Conservation (phyloP, 2,113 vertebrate species). For the Oncorhynchus mykiss region DNA sequence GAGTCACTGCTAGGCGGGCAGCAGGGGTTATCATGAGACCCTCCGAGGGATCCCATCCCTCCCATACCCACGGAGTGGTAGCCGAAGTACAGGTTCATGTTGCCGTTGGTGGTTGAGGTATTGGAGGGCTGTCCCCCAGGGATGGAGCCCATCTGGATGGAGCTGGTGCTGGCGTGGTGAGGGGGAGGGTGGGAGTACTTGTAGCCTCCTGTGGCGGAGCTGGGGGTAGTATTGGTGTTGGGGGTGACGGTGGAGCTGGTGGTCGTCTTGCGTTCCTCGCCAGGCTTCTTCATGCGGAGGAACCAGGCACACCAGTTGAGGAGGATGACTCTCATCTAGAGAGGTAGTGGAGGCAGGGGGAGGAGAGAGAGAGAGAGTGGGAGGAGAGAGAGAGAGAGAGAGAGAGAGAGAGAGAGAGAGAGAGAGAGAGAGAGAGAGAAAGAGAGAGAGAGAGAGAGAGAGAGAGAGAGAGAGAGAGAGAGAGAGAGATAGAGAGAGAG, state of each 20-base stretch:
- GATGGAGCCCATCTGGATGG: conserved; percentile 76
- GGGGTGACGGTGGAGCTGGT: conserved; percentile 49
- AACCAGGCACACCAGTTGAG: conserved; percentile 92
- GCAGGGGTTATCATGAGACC: conserved; percentile 64
- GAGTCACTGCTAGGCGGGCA: conserved; percentile 76
- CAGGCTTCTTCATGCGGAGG: conserved; percentile 86
- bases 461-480: too few relatives aligned
- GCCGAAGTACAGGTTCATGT: conserved; percentile 76
- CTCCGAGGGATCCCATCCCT: conserved; percentile 18
- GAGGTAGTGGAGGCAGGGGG: not conserved
- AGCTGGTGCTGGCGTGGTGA: conserved; percentile 75
- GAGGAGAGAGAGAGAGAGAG: not conserved
- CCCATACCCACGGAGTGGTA: conserved; percentile 63
- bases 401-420: not conserved
- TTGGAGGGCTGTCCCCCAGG: conserved; percentile 68
- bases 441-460: too few relatives aligned
- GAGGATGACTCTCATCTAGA: conserved; percentile 77
- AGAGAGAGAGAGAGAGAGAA: too few relatives aligned
- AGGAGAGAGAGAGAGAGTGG: too few relatives aligned
- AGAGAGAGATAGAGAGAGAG: too few relatives aligned
- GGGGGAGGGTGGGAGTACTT: conserved; percentile 71
- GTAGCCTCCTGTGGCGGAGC: conserved; percentile 54
- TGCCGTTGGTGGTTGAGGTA: conserved; percentile 71
- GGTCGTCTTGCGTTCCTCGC: conserved; percentile 72
- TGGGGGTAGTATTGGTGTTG: conserved; percentile 35